Evolutionary conservation across 2,888 invertebrate species (phyloP).

Genomic region (Sminthurinus aureus): DNA sequence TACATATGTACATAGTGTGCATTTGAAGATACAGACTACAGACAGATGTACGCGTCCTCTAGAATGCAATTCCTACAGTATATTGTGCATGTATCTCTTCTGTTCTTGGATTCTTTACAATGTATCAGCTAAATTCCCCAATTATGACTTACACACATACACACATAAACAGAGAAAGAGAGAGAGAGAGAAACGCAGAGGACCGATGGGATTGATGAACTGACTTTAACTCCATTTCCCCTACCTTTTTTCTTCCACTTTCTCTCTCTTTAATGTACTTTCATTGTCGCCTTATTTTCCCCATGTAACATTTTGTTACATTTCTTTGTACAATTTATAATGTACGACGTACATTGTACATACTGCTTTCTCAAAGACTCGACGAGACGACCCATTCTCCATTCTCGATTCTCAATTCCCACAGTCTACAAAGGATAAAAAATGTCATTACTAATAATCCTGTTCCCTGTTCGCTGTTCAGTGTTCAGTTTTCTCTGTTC

Average conservation of each 20-base stretch:
- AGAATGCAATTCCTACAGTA: no score
- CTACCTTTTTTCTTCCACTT: background rate
- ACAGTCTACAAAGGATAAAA: background rate
- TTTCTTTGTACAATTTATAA: background rate
- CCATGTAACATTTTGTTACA: background rate
- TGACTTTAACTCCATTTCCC: background rate
- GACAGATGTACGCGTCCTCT: no score
- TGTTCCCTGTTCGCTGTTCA: background rate
- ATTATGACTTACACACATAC: background rate
- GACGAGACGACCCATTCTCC: background rate
- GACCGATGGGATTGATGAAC: background rate
- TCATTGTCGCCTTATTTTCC: constrained; percentile 1
- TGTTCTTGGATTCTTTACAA: background rate
- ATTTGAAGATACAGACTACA: no score
- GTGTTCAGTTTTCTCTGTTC: background rate
- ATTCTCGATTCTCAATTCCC: background rate
- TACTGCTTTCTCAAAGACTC: background rate
- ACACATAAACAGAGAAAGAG: no score
- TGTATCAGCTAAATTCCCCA: background rate
- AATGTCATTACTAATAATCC: background rate
- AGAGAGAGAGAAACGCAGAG: no score
- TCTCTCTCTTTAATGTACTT: constrained; percentile 1
- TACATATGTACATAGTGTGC: no score
- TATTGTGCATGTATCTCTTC: background rate
- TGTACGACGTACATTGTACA: background rate